Evolutionary conservation across 1,140 invertebrate species (phyloP), one percentile per base, ranked within the genome.

Genomic region (Trissolcus basalis): DNA sequence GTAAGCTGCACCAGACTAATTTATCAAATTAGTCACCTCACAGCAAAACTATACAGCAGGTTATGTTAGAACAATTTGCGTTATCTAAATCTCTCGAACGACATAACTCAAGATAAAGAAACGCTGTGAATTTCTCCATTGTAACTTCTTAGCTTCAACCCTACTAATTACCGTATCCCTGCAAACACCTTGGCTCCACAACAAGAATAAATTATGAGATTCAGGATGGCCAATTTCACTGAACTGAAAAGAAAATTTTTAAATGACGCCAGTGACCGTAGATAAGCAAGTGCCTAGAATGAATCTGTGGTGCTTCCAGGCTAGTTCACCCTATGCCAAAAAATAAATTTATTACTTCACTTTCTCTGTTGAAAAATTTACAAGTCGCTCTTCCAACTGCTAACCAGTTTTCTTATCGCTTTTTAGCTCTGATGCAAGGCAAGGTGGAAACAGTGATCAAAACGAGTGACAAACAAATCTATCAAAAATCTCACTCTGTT

Each of bases 81-180:
- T 27, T 27, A 27, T 27, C 19, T 27, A 27, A 27, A 27, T 27
- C 12, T 13, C n/a, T 8, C 1, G 13, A 51, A 35, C 19, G 19
- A 51, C 32, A 51, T 13, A 51, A 32, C 35, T 39, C 7, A 54
- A 41, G 33, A 12, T 48, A 9, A 27, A 5, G 1, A 19, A 19
- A 48, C 8, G 0, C 16, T 8, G n/a, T 39, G 43, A 27, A 12
- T 59, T 12, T 45, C n/a, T 45, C 32, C 10, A 27, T 48, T 48
- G 12, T 19, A 48, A 48, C 2, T 48, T 14, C 13, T 53, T 35
- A 32, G 32, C 49, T 14, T 53, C 35, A 44, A 44, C 43, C 43
- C 43, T 44, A 44, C 11, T 44, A 44, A 44, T 44, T 44, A 13
- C 8, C 43, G 43, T 44, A n/a, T 13, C 43, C 7, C 11, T 14